A percentile compares a stretch with the other conserved stretches of the same genome.
Conservation (phyloP, 2,113 vertebrate genomes). For the Sylvietta virens region DNA sequence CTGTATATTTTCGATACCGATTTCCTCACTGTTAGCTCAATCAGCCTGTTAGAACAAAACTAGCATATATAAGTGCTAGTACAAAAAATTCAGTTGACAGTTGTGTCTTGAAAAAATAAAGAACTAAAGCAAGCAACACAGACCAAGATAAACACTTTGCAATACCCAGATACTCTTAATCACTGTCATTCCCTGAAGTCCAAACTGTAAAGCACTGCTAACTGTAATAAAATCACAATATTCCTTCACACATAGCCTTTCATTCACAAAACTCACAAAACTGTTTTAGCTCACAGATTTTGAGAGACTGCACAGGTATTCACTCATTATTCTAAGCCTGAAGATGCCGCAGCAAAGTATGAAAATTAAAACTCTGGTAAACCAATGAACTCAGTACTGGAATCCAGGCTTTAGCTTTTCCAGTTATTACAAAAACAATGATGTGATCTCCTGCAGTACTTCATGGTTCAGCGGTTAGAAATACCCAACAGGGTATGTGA, state of each 20-base stretch:
- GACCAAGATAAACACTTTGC: not conserved
- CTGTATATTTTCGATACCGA: not conserved
- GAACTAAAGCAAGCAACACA: not conserved
- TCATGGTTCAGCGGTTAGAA: not conserved
- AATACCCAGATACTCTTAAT: not conserved
- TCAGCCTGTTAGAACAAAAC: not conserved
- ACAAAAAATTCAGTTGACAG: not conserved
- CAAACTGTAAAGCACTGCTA: not conserved
- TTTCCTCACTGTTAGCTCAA: not conserved
- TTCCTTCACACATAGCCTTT: not conserved
- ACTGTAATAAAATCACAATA: not conserved
- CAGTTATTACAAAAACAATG: not conserved
- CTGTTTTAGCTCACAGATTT: not conserved
- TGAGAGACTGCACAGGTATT: not conserved
- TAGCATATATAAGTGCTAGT: not conserved
- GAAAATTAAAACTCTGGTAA: not conserved
- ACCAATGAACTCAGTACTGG: not conserved
- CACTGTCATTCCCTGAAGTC: not conserved
- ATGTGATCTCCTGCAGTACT: not conserved
- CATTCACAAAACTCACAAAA: not conserved
- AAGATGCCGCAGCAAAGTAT: not conserved
- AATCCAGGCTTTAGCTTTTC: not conserved
- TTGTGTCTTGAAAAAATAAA: not conserved
- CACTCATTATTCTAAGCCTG: not conserved
- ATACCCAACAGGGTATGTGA: not conserved